These are phyloP conservation scores for Xestia sexstrigata DNA, from an alignment of 2,888 invertebrate species.

Conservation along the genomic window DNA sequence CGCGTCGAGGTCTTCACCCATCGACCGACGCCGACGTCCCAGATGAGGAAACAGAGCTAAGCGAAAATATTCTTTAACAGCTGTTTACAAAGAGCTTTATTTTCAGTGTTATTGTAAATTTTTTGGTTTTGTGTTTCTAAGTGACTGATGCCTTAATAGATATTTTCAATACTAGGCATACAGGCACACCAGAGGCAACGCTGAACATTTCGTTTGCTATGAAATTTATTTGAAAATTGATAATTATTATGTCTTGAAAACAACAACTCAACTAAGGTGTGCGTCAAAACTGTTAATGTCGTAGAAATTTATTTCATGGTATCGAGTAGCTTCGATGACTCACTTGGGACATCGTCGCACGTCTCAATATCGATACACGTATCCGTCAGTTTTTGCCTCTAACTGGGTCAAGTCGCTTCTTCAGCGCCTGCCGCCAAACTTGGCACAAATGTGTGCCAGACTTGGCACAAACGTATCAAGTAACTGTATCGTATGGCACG, in stretches of 20 bases:
- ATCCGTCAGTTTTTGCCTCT: slow-evolving; percentile 33
- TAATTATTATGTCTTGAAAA: background rate
- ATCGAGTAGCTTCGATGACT: background rate
- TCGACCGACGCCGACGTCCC: background rate
- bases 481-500: slow-evolving; percentile 13
- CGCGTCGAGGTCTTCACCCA: background rate
- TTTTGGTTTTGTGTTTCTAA: background rate
- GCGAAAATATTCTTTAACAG: background rate
- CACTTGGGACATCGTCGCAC: background rate
- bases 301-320: background rate
- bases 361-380: slow-evolving; percentile 36
- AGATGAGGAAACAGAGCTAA: background rate
- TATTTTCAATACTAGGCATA: background rate
- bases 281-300: background rate
- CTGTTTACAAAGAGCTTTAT: background rate
- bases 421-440: slow-evolving; percentile 18
- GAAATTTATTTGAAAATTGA: background rate
- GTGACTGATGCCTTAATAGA: background rate
- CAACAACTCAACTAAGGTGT: background rate
- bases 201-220: background rate
- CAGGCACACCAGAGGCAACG: background rate
- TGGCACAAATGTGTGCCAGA: slow-evolving; percentile 27
- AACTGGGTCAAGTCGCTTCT: slow-evolving; percentile 49
- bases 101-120: background rate
- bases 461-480: slow-evolving; percentile 19